These are phyloP conservation scores for Heliconius hewitsoni DNA, from an alignment of 1,140 invertebrate species.

Conservation along the genomic window DNA sequence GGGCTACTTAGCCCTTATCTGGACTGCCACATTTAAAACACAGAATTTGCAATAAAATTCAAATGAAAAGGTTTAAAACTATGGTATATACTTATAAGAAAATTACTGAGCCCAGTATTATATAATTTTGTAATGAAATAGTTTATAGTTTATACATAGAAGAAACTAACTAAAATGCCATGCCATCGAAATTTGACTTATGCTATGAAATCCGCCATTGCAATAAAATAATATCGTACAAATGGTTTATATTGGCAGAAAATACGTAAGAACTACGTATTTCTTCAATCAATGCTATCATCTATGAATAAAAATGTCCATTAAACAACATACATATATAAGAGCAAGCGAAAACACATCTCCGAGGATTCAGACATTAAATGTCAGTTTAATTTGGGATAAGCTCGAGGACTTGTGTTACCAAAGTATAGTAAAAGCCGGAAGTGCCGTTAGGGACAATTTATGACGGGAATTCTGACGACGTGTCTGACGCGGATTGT, in stretches of 20 bases:
- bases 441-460: conserved; percentile 28
- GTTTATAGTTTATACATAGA: background rate
- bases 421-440: conserved; percentile 20
- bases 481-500: conserved; percentile 24
- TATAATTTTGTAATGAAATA: too few species aligned
- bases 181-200: background rate
- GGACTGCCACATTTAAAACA: conserved; percentile 26
- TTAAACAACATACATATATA: background rate
- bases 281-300: background rate
- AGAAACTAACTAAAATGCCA: background rate
- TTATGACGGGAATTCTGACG: conserved; percentile 27
- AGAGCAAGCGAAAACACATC: conserved; percentile 32
- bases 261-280: too few species aligned
- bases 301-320: background rate
- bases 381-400: conserved; percentile 44
- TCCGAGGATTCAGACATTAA: conserved; percentile 27
- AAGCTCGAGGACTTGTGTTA: conserved; percentile 26
- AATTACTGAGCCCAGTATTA: too few species aligned
- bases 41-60: conserved; percentile 18
- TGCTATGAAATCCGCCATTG: too few species aligned
- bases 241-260: too few species aligned
- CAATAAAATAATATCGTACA: too few species aligned
- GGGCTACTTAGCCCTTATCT: conserved; percentile 31
- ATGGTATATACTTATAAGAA: background rate
- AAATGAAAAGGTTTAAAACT: conserved; percentile 3